Evolutionary conservation across 2,888 invertebrate genomes (phyloP), one percentile per base, ranked within the genome.

Genomic region (Amphipoea lucens): DNA sequence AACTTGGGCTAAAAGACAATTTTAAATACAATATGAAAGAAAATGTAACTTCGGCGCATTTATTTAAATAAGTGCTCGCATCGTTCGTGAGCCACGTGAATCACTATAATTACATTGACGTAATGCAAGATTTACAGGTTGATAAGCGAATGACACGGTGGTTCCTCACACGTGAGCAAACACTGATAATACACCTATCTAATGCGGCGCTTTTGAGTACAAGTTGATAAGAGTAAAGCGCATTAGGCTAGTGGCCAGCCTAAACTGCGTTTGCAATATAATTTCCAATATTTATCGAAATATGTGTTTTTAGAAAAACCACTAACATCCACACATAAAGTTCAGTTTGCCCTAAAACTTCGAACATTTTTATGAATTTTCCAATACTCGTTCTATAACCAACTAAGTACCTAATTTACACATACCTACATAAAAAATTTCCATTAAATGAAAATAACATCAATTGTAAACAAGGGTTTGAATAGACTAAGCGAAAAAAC

Each of bases 131-230:
- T 87, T 63, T 74, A 45, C 73, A 72, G 20, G 20, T 36, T 17
- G 87, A 87, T 88, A 82, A 86, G 65, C 1, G 71, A 14, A 57
- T 80, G 76, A 82, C 76, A 71, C 40, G 45, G 62, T 48, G 60
- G 74, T 79, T 78, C 76, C 76, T 79, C 48, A 57, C 80, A 76
- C 67, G 80, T 84, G 81, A 74, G 36, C 29, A 74, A 70, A 79
- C 66, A 69, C 54, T 74, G 65, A 69, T 67, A 74, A 36, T 7
- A 48, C n/a, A 9, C 1, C 3, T 70, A 79, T 62, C 62, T 63
- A 57, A 36, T 42, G 68, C 54, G 73, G 42, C 12, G 36, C 36
- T 74, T 66, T 76, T 73, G 54, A 67, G 54, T 42, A 29, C 20
- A 40, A 4, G 63, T 17, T 74, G 68, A 84, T 78, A 76, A 66